Evolutionary conservation across 1,140 invertebrate species (phyloP), one percentile per base, ranked within the genome.

Genomic region (Leptinotarsa texana): DNA sequence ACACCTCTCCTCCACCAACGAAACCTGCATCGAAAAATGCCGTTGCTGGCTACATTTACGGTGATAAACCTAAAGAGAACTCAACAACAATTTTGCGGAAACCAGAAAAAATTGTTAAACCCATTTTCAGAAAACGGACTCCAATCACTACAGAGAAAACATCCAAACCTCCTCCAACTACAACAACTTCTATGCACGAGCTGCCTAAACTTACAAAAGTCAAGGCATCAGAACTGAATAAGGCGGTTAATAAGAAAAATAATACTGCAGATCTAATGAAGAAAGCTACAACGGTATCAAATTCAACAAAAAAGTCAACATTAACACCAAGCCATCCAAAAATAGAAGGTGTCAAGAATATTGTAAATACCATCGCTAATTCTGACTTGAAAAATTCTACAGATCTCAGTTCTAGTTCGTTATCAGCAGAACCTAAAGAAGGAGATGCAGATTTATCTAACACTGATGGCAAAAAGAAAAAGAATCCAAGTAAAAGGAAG

Each of bases 391-490:
- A 8, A 15, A 77, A 62, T 63, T 76, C 80, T 74, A 22, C 73
- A n/a, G 76, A 13, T 13, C 78, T 72, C 0, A 63, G 80, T 67
- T 79, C 81, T 13, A 77, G 66, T 18, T 49, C 49, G 57, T 75
- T 83, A 74, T 66, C 78, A 24, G 11, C 79, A 68, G 88, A 90
- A 86, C 82, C 88, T 22, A 90, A 90, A 82, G 86, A 89, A 80
- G 87, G 87, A 80, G 87, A 88, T 80, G 86, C 88, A 71, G 88
- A 89, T 82, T 80, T 90, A 73, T 85, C 88, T 82, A 57, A 57
- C 51, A 18, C 3, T 18, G 84, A 87, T 21, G 86, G 86, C 3
- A 76, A 80, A 62, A 57, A 71, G 48, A 81, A 79, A 74, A 83
- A 88, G 80, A 88, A 85, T 24, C 87, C 86, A 77, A 85, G 82